Base-by-base conservation (phyloP, 2,888 invertebrate genomes). In the Uropetala carovei region DNA sequence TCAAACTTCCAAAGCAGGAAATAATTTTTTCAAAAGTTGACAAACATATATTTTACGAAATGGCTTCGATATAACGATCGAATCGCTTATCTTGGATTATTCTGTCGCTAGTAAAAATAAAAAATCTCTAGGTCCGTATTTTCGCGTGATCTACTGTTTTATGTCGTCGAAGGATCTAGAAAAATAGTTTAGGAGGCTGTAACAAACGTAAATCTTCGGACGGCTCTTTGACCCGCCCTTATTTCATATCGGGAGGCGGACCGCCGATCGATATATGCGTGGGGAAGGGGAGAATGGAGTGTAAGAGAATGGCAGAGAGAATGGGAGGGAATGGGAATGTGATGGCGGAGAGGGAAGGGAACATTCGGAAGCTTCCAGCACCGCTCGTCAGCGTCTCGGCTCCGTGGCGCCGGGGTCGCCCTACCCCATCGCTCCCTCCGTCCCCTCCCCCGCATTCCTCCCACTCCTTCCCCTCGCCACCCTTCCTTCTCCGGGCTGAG, bases 341-440 rank as follows among this genome's bases (percentile, higher is more conserved):
- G 43, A n/a, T 43, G 18, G 83, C 18, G 89, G 18, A 30, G 30
- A 64, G 86, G 89, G 89, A 64, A 64, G 60, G 89, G 68, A 43
- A n/a, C 89, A 43, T 89, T 89, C 43, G 89, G 89, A 64, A 89
- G 89, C 89, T 89, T 89, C 89, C 89, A 68, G 43, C 18, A n/a
- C 89, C 89, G 89, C 89, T 89, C 89, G 89, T 43, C 64, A 64
- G 89, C 89, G 89, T 89, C 89, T 89, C 89, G 89, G 68, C 89
- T 64, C 89, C n/a, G 64, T 89, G 89, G 89, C 89, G 89, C 89
- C 89, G 89, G 56, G 89, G 89, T 89, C 89, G 89, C 68, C 64
- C 43, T 18, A 43, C 89, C 64, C 89, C 64, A 43, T 13, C 64
- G 43, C 16, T 30, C 16, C 60, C 27, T 27, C 85, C 86, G n/a